phyloP scores from a whole-genome alignment of 2,113 vertebrate species.

The Galemys pyrenaicus region DNA sequence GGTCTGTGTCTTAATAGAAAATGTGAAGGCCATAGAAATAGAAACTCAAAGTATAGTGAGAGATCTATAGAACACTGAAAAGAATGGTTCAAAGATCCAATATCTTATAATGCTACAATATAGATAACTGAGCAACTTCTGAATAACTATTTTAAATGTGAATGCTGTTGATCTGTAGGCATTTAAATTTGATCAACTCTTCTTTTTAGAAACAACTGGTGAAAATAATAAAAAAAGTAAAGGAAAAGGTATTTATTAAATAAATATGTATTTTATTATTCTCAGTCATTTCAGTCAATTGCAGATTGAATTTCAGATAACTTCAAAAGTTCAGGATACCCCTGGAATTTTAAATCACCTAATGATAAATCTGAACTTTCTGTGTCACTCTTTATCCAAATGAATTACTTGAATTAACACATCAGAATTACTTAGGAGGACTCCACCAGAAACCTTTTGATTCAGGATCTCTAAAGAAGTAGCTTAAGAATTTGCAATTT shows the following conservation, averaged over 20 bases:
- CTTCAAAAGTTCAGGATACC: background rate
- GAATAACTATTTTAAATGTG: constrained; percentile 29
- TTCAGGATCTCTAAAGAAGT: background rate
- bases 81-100: background rate
- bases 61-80: background rate
- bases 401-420: background rate
- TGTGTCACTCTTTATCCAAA: background rate
- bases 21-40: background rate
- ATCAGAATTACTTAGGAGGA: background rate
- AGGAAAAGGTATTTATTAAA: background rate
- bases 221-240: background rate
- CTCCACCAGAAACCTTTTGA: background rate
- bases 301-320: background rate
- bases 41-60: background rate
- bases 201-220: background rate
- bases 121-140: background rate
- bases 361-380: background rate
- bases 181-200: background rate
- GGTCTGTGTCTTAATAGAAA: background rate
- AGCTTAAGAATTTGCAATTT: background rate
- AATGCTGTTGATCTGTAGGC: background rate
- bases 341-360: background rate
- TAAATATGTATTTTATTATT: background rate
- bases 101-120: background rate
- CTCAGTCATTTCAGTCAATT: background rate